Evolutionary conservation across 2,113 vertebrate genomes (phyloP).

Genomic region (Aphyosemion australe): DNA sequence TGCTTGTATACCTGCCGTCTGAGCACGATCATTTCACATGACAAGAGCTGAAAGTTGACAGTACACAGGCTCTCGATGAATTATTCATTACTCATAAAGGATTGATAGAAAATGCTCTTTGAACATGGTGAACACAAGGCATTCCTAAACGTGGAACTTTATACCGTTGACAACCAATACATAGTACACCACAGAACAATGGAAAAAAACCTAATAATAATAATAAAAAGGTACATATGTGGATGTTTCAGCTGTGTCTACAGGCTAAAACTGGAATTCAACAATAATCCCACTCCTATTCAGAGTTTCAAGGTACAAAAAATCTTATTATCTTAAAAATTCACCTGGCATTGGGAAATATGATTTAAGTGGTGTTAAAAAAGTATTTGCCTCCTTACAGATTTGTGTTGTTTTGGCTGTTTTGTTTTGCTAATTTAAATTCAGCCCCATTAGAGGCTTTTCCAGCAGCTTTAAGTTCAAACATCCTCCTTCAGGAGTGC

Average conservation of each 20-base stretch:
- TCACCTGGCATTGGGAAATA: background rate
- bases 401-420: too few species aligned
- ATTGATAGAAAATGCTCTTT: slow-evolving; percentile 26
- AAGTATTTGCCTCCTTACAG: too few species aligned
- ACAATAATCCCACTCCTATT: background rate
- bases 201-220: background rate
- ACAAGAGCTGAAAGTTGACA: slow-evolving; percentile 14
- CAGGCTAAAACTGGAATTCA: background rate
- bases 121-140: slow-evolving; percentile 11
- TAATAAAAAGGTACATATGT: too few species aligned
- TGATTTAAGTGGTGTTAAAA: background rate
- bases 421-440: too few species aligned
- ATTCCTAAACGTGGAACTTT: too few species aligned
- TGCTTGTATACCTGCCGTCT: background rate
- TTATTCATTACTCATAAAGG: slow-evolving; percentile 47
- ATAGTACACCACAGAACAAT: background rate
- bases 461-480: too few species aligned
- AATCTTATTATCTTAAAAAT: background rate
- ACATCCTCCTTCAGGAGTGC: too few species aligned
- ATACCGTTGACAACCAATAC: background rate
- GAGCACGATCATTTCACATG: slow-evolving; percentile 4
- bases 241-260: background rate
- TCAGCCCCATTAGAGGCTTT: too few species aligned
- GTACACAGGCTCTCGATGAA: slow-evolving; percentile 17
- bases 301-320: background rate